Conservation (phyloP, 1,140 invertebrate genomes). For the Lineus longissimus region DNA sequence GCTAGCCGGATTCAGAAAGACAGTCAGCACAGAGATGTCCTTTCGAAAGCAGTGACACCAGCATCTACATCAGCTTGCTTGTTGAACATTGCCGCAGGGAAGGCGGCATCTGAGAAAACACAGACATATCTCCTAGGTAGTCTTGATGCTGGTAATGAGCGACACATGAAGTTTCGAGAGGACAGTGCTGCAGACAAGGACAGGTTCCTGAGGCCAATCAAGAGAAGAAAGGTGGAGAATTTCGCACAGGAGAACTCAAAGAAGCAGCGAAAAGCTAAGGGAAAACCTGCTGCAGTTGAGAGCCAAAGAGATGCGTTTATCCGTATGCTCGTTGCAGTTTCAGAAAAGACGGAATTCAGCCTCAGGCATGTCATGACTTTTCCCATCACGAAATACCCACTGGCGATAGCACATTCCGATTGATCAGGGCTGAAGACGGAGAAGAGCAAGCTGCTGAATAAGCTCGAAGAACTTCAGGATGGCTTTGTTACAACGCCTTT, state of each 20-base stretch:
- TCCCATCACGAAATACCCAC: neutral
- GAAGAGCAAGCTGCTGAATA: neutral
- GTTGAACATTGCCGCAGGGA: conserved; percentile 4
- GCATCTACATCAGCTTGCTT: neutral
- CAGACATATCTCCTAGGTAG: neutral
- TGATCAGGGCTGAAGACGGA: neutral
- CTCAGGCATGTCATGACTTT: neutral
- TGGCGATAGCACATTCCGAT: neutral
- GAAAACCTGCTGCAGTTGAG: neutral
- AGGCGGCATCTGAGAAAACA: neutral
- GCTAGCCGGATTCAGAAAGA: neutral
- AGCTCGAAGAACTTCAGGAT: neutral
- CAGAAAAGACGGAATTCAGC: neutral
- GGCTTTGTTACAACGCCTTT: neutral
- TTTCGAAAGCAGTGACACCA: neutral
- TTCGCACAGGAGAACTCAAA: conserved; percentile 1
- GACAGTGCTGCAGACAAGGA: neutral
- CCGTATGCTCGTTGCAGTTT: neutral
- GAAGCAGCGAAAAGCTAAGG: neutral
- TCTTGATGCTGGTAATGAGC: neutral
- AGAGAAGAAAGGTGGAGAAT: neutral
- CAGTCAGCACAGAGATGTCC: neutral
- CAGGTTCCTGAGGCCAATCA: neutral
- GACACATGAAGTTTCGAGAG: neutral
- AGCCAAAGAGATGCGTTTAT: neutral